A percentile compares a stretch with the other conserved stretches of the same genome.
These are phyloP conservation scores for Vidua chalybeata DNA, from an alignment of 2,113 vertebrate species.

Conservation along the genomic window DNA sequence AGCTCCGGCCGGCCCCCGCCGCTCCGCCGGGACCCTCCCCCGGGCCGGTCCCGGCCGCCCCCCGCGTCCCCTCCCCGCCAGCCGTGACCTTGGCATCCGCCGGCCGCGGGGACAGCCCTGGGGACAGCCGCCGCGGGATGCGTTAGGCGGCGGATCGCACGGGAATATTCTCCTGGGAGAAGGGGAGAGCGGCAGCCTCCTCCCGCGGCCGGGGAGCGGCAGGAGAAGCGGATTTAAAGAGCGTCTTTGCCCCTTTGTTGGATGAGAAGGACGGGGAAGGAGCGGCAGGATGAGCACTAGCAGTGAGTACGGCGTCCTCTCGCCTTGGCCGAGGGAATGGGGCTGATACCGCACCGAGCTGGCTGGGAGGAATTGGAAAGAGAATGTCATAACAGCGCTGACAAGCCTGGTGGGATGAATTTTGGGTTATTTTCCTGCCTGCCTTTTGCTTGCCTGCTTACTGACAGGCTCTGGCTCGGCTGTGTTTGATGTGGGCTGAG, in stretches of 20 bases:
- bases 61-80: background rate
- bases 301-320: slow-evolving; percentile 74
- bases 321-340: slow-evolving; percentile 38
- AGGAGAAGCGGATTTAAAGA: slow-evolving; percentile 42
- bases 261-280: slow-evolving; percentile 66
- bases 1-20: background rate
- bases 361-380: slow-evolving; percentile 34
- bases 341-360: slow-evolving; percentile 1
- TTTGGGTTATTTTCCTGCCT: background rate
- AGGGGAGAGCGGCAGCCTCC: background rate
- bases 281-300: slow-evolving; percentile 79
- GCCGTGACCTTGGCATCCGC: slow-evolving; percentile 44
- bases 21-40: background rate
- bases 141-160: background rate
- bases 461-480: background rate
- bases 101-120: background rate
- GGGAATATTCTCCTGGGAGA: background rate
- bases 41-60: background rate
- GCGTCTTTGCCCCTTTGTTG: slow-evolving; percentile 62
- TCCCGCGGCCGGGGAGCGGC: background rate
- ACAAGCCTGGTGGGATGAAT: background rate
- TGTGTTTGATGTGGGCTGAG: background rate
- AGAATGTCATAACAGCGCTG: slow-evolving; percentile 24
- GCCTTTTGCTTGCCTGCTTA: background rate
- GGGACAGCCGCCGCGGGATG: background rate